phyloP scores from a whole-genome alignment of 2,888 invertebrate genomes.

The Rhagophthalmus giganteus region DNA sequence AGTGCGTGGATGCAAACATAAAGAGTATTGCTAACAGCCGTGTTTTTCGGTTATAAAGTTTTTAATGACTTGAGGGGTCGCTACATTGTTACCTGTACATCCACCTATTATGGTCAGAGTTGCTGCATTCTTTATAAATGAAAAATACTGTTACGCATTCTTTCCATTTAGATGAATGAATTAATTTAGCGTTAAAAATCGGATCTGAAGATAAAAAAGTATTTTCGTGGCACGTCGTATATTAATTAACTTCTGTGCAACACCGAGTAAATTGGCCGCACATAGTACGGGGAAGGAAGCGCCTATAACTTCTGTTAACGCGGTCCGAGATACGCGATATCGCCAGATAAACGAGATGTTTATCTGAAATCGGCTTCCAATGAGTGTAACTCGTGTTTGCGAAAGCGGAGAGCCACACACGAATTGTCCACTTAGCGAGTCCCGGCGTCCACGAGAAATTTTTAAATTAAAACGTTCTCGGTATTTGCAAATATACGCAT shows the following conservation, averaged over 20 bases:
- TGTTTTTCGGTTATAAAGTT: slow-evolving; percentile 45
- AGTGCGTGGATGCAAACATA: slow-evolving; percentile 44
- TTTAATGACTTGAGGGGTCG: slow-evolving; percentile 45
- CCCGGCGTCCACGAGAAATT: slow-evolving; percentile 39
- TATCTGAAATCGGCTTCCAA: slow-evolving; percentile 34
- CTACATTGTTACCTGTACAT: slow-evolving; percentile 34
- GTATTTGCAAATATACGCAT: slow-evolving; percentile 12
- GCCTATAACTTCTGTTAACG: slow-evolving; percentile 44
- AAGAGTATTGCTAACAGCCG: slow-evolving; percentile 48
- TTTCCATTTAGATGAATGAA: slow-evolving; percentile 13
- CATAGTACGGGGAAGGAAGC: slow-evolving; percentile 17
- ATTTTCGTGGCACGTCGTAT: neutral
- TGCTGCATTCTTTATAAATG: slow-evolving; percentile 17
- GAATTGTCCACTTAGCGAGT: slow-evolving; percentile 40
- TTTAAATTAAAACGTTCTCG: slow-evolving; percentile 39
- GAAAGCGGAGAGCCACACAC: slow-evolving; percentile 42
- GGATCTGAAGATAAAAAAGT: neutral
- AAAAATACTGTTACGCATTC: slow-evolving; percentile 17
- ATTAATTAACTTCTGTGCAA: slow-evolving; percentile 11
- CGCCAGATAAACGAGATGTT: slow-evolving; percentile 40
- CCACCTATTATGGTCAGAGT: slow-evolving; percentile 13
- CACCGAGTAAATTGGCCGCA: slow-evolving; percentile 19
- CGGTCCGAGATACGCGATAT: slow-evolving; percentile 38
- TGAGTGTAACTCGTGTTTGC: slow-evolving; percentile 29
- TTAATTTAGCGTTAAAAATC: slow-evolving; percentile 2